A percentile compares a stretch with the other conserved stretches of the same genome.
Conservation (phyloP, 2,113 vertebrate species). For the Indicator indicator region DNA sequence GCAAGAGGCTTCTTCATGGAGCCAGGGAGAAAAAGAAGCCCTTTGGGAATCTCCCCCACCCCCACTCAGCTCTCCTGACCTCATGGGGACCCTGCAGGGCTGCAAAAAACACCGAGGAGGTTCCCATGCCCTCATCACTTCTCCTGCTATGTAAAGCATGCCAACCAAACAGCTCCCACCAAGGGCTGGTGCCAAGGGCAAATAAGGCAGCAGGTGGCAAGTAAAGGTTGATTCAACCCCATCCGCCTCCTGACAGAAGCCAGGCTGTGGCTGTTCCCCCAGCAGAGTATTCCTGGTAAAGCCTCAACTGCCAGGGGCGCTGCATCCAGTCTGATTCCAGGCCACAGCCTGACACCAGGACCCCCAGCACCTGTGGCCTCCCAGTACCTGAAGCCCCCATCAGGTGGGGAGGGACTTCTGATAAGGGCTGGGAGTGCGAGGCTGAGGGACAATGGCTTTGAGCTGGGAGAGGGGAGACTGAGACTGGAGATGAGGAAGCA, state of each 20-base stretch:
- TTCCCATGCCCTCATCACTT: background rate
- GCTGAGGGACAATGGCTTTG: no score
- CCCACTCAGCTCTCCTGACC: background rate
- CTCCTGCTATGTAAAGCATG: fast-evolving
- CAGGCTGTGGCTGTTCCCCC: background rate
- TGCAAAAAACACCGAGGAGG: background rate
- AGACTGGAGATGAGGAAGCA: no score
- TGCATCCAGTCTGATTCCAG: background rate
- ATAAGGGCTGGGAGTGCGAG: no score
- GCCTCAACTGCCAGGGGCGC: background rate
- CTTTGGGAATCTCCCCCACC: background rate
- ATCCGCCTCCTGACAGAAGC: background rate
- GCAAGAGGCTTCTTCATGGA: background rate
- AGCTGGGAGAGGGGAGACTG: no score
- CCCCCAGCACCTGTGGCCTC: no score
- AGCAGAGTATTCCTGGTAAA: background rate
- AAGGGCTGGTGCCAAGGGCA: background rate
- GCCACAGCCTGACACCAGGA: background rate
- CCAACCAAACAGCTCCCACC: background rate
- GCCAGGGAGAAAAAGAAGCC: background rate
- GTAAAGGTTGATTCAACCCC: background rate
- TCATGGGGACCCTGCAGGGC: background rate
- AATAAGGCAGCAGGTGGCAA: background rate
- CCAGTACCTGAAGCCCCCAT: no score
- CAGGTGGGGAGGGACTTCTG: no score